phyloP scores from a whole-genome alignment of 2,113 vertebrate species.

The Siniperca chuatsi region DNA sequence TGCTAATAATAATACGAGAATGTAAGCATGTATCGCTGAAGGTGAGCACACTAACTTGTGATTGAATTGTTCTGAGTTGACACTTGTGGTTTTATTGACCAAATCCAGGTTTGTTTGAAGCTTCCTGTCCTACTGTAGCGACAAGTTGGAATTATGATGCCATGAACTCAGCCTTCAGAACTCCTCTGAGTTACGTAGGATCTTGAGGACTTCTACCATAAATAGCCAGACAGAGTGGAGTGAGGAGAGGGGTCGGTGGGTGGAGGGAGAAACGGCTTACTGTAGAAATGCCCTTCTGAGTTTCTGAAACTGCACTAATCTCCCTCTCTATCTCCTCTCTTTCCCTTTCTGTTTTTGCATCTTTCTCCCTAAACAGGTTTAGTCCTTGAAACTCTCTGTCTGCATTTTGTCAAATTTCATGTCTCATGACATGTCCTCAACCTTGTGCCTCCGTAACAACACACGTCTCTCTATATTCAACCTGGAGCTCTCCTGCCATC shows the following conservation, averaged over 20 bases:
- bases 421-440: constrained; percentile 2
- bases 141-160: constrained; percentile 65
- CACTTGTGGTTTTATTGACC: background rate
- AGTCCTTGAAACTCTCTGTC: background rate
- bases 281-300: constrained; percentile 63
- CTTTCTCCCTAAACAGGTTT: constrained; percentile 5
- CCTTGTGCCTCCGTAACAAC: background rate
- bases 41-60: background rate
- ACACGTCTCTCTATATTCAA: background rate
- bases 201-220: constrained; percentile 83
- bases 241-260: constrained; percentile 39
- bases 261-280: constrained; percentile 33
- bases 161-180: constrained; percentile 66
- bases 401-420: constrained; percentile 31
- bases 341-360: constrained; percentile 15
- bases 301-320: constrained; percentile 60
- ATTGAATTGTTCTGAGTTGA: background rate
- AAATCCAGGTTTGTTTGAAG: constrained; percentile 65
- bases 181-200: constrained; percentile 65
- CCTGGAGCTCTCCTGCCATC: background rate
- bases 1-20: background rate
- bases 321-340: constrained; percentile 32
- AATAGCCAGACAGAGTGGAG: constrained; percentile 80
- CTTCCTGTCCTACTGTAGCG: constrained; percentile 57
- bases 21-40: background rate